Evolutionary conservation across 2,888 invertebrate species (phyloP).

Genomic region (Sinelater perroti): DNA sequence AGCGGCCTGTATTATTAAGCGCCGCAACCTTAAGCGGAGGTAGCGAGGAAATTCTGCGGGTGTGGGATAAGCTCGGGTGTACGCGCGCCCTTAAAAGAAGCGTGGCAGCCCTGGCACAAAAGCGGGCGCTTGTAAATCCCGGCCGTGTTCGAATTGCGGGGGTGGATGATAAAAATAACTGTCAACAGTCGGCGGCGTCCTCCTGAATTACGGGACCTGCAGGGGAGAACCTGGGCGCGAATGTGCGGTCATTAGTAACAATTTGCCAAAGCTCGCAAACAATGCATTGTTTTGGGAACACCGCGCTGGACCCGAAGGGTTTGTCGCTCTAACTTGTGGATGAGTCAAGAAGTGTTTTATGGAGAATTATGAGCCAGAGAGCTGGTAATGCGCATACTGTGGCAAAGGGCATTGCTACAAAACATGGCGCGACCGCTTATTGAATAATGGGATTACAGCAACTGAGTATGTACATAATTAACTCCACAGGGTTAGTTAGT

Average conservation of each 20-base stretch:
- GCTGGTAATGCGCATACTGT: no score
- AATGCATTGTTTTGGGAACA: conserved; percentile 31
- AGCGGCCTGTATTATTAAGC: no score
- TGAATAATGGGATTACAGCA: no score
- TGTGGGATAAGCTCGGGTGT: no score
- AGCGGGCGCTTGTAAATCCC: neutral
- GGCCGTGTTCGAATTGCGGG: neutral
- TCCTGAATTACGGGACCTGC: conserved; percentile 17
- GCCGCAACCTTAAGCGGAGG: no score
- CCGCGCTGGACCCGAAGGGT: conserved; percentile 27
- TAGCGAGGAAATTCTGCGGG: neutral
- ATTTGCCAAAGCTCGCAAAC: conserved; percentile 32
- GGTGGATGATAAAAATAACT: conserved; percentile 15
- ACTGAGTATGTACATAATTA: no score
- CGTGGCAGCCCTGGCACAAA: no score
- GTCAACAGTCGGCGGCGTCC: neutral
- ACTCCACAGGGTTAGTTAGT: no score
- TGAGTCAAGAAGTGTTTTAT: conserved; percentile 21
- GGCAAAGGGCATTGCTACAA: no score
- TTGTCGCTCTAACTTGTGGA: conserved; percentile 33
- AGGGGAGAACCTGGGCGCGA: conserved; percentile 18
- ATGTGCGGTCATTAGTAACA: conserved; percentile 34
- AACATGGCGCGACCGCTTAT: no score
- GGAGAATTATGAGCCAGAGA: no score
- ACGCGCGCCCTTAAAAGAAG: no score